A percentile compares a stretch with the other conserved stretches of the same genome.
Evolutionary conservation across 92 coral and sea anemone genomes (phyloP).

Genomic region (Bergia puertoricense): DNA sequence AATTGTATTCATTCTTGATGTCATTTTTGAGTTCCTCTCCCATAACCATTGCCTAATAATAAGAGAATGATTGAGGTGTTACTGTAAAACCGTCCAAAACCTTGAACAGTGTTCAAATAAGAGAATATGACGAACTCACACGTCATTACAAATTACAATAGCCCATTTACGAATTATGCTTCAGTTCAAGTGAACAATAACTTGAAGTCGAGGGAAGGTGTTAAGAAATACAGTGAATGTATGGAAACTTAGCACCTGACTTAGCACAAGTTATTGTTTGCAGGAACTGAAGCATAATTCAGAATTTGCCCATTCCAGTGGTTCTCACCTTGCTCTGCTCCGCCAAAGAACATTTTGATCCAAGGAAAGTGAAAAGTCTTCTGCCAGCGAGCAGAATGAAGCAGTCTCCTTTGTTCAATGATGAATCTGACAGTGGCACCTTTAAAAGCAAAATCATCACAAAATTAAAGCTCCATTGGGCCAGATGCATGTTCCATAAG

Average conservation of each 20-base stretch:
- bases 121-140: too few relatives aligned
- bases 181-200: too few relatives aligned
- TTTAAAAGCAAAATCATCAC: not conserved
- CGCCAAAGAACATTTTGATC: not conserved
- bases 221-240: too few relatives aligned
- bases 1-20: not conserved
- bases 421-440: conserved; percentile 21
- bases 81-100: not conserved
- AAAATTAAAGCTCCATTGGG: not conserved
- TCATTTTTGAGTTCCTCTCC: conserved; percentile 4
- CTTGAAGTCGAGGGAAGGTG: too few relatives aligned
- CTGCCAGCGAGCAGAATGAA: not conserved
- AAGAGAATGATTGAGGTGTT: not conserved
- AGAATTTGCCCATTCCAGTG: too few relatives aligned
- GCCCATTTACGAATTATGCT: too few relatives aligned
- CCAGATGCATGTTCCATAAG: too few relatives aligned
- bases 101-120: too few relatives aligned
- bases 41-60: not conserved
- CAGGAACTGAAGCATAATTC: too few relatives aligned
- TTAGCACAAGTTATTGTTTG: too few relatives aligned
- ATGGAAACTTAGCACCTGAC: too few relatives aligned
- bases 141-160: too few relatives aligned
- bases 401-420: conserved; percentile 24
- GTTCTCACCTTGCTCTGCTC: not conserved
- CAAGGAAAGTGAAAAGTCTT: conserved; percentile 3